Base-by-base conservation (phyloP, 2,888 invertebrate genomes). In the Apamea crenata region DNA sequence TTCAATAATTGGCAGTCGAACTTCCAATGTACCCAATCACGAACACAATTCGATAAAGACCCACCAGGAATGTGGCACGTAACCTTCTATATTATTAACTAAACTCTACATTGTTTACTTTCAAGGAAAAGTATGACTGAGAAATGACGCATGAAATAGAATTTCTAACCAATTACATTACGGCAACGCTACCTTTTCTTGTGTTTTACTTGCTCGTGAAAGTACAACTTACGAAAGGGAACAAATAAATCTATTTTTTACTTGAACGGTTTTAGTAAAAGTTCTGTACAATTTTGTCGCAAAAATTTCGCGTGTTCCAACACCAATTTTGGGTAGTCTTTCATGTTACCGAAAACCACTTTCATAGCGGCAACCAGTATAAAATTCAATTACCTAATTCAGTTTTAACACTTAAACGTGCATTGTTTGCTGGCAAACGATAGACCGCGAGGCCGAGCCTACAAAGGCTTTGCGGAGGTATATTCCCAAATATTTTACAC, bases 1-100 rank as follows among this genome's bases (percentile, higher is more conserved):
- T 92, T 93, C 93, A 93, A 94, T 95, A 95, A 95, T 95, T 95
- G 94, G 91, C 93, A 93, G 92, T 89, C 91, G 91, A 94, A 95
- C 93, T 95, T 94, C 90, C 89, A 91, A 92, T 94, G 92, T 92
- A 89, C 87, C 91, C 91, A 93, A 93, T 94, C 91, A 92, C 83
- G 88, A 90, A 90, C 88, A 89, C 85, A 82, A 89, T 90, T 87
- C 86, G 88, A 91, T 89, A 89, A 91, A 89, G 88, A 91, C 83
- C 80, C 66, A 82, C 74, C 70, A 86, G 81, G 69, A 85, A 86
- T 83, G 83, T 83, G 72, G 78, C 61, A 82, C 32, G 73, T 80
- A 85, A 80, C 80, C 78, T 86, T 85, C 73, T 86, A 86, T 77
- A 79, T 83, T 81, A 84, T 88, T 80, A 86, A 81, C 88, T 81